Evolutionary conservation across 2,113 vertebrate species (phyloP), one percentile per base, ranked within the genome.

Genomic region (Zosterops pallidus): DNA sequence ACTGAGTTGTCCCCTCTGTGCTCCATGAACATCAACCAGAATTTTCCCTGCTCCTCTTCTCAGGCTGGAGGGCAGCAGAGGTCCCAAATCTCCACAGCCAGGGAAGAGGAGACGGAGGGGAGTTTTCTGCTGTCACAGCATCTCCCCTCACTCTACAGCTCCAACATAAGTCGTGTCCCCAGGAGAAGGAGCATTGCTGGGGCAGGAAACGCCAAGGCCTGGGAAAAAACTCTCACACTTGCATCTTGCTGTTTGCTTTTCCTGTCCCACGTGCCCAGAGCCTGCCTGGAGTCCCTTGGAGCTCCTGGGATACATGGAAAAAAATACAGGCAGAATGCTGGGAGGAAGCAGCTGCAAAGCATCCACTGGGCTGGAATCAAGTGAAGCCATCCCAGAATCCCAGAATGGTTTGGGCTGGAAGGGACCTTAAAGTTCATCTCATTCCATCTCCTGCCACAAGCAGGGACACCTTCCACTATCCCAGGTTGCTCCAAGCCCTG

Each of bases 181-280:
- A 42, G 4, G 67, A 91, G 89, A 86, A 89, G 86, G 84, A 90
- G 59, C 74, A 71, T 44, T 17, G 2, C 67, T 0, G 2, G 89
- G 89, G 91, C 95, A 96, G 95, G 90, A 96, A 95, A 89, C 2
- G 42, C 76, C 0, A 3, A 93, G 46, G 52, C 83, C 91, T 94
- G 93, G 96, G 93, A 96, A 94, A 93, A 74, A 94, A 68, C 24
- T 72, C 79, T 86, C 92, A 77, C 83, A 9, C 76, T 94, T 22
- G 23, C 77, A 75, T 89, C 81, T 83, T 10, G 0, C 74, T 94
- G 60, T 95, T 96, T 96, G 94, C 83, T 96, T 86, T 94, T 94
- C 94, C 92, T 96, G 92, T 96, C 94, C 83, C 94, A 94, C 7
- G 5, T 94, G 85, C 42, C 37, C 91, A 3, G 47, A 91, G 89